Evolutionary conservation across 2,797 vertebrate species (phyloP), one percentile per base, ranked within the genome.

Genomic region (Buphagus erythrorhynchus): DNA sequence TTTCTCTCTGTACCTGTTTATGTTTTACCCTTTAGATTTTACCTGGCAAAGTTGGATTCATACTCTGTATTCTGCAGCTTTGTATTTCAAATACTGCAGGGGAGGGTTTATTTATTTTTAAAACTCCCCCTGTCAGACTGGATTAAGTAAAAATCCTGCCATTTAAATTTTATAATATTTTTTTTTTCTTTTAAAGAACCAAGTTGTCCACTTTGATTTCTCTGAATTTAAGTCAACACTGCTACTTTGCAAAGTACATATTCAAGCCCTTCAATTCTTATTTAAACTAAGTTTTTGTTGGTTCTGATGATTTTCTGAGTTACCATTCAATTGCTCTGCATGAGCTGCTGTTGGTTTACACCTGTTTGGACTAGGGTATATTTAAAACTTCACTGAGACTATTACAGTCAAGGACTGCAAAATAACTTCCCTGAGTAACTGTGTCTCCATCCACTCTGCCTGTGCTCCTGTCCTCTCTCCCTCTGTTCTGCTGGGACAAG

Each of bases 71-170:
- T 80, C 69, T 55, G 51, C 58, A 83, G 75, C n/a, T 80, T 51
- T 72, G 54, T 78, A 54, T 66, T 90, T 89, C 72, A 51, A 68
- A 58, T 26, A 94, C 13, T 62, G 68, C 49, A 81, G 65, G 33
- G 58, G 68, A 91, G 65, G 43, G 48, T 51, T 93, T 86, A 81
- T 96, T 88, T 90, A 90, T 95, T 93, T 94, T 96, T 93, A 87
- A 95, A 90, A 69, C 51, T 55, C 72, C 45, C n/a, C 48, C 65
- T 88, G 73, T 78, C 89, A 74, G 75, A 45, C 13, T 42, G 43
- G 22, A 75, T 86, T 90, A 95, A 62, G 61, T 38, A 91, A 91
- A 93, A 95, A n/a, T 16, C n/a, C 14, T 3, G 2, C 71, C 38
- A 81, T 66, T 81, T 88, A 74, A 90, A 67, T 88, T 57, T 69